Evolutionary conservation across 2,797 vertebrate species (phyloP).

Genomic region (Novumbra hubbsi): DNA sequence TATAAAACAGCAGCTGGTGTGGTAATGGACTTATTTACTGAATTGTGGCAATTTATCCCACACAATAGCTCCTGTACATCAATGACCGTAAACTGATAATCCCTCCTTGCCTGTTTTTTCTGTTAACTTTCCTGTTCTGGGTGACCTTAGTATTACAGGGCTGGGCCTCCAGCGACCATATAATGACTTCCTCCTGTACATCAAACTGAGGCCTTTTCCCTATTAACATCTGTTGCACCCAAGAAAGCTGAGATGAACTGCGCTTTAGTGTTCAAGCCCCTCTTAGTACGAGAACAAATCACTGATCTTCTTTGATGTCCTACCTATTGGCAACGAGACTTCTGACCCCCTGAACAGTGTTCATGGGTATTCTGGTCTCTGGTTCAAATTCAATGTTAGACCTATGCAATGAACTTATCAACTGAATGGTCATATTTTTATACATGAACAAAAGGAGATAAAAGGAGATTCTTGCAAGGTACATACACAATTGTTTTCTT

Average conservation of each 20-base stretch:
- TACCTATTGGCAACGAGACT: background rate
- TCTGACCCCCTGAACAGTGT: too few species aligned
- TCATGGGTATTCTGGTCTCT: too few species aligned
- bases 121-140: background rate
- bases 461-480: too few species aligned
- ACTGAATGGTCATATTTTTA: too few species aligned
- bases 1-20: background rate
- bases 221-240: background rate
- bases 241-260: too few species aligned
- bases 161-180: background rate
- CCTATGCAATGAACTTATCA: background rate
- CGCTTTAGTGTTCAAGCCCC: background rate
- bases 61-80: slow-evolving; percentile 1
- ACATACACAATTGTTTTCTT: too few species aligned
- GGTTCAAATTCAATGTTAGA: too few species aligned
- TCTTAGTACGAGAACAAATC: background rate
- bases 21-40: background rate
- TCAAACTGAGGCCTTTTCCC: slow-evolving; percentile 15
- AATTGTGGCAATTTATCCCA: background rate
- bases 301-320: too few species aligned
- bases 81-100: background rate
- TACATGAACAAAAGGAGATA: too few species aligned
- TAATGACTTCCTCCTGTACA: slow-evolving; percentile 19
- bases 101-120: background rate
- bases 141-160: background rate